These are phyloP conservation scores for Probosciger aterrimus DNA, from an alignment of 2,113 vertebrate species.

Conservation along the genomic window DNA sequence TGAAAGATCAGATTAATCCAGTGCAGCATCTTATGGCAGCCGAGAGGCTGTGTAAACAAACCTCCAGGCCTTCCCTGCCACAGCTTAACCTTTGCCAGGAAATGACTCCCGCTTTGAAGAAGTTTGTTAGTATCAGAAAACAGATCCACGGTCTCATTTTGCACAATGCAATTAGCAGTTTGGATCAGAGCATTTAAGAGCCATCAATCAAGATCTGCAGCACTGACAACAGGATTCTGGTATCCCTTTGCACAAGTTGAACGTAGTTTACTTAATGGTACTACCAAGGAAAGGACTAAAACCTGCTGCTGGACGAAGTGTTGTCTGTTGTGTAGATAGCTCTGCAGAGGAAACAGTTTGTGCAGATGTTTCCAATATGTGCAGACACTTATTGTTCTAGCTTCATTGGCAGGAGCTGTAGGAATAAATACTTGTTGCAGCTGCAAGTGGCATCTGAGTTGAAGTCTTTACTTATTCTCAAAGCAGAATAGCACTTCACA, in stretches of 20 bases:
- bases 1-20: neutral
- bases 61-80: neutral
- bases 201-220: slow-evolving; percentile 22
- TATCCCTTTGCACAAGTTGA: neutral
- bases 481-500: neutral
- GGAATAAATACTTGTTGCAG: neutral
- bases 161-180: neutral
- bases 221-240: neutral
- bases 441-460: slow-evolving; percentile 9
- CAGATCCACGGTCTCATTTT: neutral
- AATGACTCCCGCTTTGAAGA: neutral
- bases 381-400: neutral
- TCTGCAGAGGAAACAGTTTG: neutral
- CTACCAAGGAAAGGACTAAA: neutral
- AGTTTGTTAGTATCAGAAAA: neutral
- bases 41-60: slow-evolving; percentile 10
- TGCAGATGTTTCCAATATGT: neutral
- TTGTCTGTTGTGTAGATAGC: neutral
- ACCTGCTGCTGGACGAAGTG: neutral
- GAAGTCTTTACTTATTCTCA: neutral
- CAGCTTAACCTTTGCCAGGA: slow-evolving; percentile 19
- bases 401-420: neutral
- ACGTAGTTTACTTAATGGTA: neutral
- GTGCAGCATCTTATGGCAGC: neutral
- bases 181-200: slow-evolving; percentile 7